Base-by-base conservation (phyloP, 1,140 invertebrate genomes). In the Monomorium pharaonis region DNA sequence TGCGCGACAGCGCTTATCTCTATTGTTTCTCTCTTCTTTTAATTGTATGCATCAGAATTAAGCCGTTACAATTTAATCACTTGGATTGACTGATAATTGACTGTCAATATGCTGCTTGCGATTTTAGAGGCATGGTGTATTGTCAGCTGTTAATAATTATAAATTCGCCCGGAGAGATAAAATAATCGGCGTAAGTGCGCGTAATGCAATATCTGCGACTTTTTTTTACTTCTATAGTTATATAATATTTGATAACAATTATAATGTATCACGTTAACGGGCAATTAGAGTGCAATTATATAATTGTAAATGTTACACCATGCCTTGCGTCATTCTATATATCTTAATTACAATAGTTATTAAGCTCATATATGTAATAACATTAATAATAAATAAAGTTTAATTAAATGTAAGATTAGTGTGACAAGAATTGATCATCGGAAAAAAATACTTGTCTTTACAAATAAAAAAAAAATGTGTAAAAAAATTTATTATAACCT, bases 181-280 rank as follows among this genome's bases (percentile, higher is more conserved):
- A 4, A 24, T 7, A 18, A 62, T 62, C 0, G 18, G 18, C 18
- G 6, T 6, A 77, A 62, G 30, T 37, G 18, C 33, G 14, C n/a
- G 42, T 60, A 60, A 76, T 27, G 21, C 12, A 77, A 63, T 63
- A 63, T 51, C 60, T 51, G 7, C n/a, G n/a, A n/a, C n/a, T n/a
- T n/a, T 77, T 14, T 10, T 60, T 60, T 6, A 6, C 9, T 62
- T 30, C 33, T 62, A 30, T 75, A 42, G 33, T 24, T 42, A 63
- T 27, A 44, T 49, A 37, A 16, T 65, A 65, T 65, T 49, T 63
- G 16, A 77, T 62, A 76, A 27, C 37, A 33, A 12, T 44, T 63
- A 65, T 33, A 27, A 33, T 42, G 44, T 47, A 56, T 21, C 24
- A 33, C 51, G 33, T 75, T 16, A 30, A 14, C 27, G 65, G 49